Evolutionary conservation across 2,888 invertebrate genomes (phyloP).

Genomic region (Therioaphis trifolii): DNA sequence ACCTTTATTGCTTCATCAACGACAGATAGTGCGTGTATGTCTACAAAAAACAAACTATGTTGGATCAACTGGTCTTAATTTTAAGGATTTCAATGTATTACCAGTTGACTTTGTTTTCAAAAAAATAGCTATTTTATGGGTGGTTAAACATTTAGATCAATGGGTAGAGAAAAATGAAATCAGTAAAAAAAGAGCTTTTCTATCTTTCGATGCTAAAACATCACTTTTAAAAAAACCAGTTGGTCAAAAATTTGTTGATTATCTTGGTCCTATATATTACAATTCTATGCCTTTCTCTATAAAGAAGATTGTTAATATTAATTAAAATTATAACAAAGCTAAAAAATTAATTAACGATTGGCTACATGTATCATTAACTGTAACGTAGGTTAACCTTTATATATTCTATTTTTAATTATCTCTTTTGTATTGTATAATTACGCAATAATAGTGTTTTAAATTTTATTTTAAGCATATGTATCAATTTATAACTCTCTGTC

Average conservation of each 20-base stretch:
- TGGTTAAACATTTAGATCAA: not conserved
- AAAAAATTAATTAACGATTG: no score
- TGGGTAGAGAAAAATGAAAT: not conserved
- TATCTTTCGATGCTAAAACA: not conserved
- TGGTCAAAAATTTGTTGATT: not conserved
- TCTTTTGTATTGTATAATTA: not conserved
- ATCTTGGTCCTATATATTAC: not conserved
- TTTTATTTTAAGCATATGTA: not conserved
- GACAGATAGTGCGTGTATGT: not conserved
- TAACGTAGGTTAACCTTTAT: no score
- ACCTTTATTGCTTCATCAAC: no score
- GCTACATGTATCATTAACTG: no score
- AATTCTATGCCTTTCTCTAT: not conserved
- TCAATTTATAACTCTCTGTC: not conserved
- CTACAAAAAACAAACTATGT: not conserved
- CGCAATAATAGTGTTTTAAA: not conserved
- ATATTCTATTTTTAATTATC: no score
- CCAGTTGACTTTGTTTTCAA: no score
- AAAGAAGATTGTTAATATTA: not conserved
- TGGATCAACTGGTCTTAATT: not conserved
- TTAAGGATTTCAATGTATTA: not conserved
- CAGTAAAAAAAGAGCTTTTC: not conserved
- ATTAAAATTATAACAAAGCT: no score
- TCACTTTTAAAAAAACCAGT: not conserved
- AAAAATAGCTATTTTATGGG: not conserved